Evolutionary conservation across 2,888 invertebrate species (phyloP).

Genomic region (Clusia tigrina): DNA sequence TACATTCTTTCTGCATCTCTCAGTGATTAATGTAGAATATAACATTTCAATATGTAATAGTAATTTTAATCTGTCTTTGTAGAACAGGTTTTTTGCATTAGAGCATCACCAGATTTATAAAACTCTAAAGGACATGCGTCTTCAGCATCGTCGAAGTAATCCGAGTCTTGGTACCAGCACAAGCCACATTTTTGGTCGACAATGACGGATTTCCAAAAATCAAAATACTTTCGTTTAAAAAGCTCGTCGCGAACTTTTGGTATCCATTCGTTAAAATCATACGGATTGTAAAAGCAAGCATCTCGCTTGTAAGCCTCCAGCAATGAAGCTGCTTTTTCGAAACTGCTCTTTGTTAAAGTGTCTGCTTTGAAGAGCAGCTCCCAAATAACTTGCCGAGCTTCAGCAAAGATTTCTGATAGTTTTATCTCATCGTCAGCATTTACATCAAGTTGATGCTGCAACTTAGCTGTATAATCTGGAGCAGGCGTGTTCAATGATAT

Average conservation of each 20-base stretch:
- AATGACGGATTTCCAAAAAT: slow-evolving; percentile 42
- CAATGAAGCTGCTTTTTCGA: slow-evolving; percentile 15
- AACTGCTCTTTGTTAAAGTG: not conserved
- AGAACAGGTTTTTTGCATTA: no score
- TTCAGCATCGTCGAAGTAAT: slow-evolving; percentile 38
- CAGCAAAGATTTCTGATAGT: slow-evolving; percentile 40
- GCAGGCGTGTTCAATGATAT: not conserved
- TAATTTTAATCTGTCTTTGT: no score
- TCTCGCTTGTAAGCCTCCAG: slow-evolving; percentile 54
- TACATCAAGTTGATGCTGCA: not conserved
- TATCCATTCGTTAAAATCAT: slow-evolving; percentile 48
- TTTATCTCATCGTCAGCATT: slow-evolving; percentile 37
- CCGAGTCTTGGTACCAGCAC: slow-evolving; percentile 39
- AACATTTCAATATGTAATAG: no score
- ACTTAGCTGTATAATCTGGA: not conserved
- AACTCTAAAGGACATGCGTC: slow-evolving; percentile 37
- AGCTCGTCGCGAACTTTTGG: slow-evolving; percentile 40
- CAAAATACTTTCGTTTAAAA: slow-evolving; percentile 33
- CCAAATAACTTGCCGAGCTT: slow-evolving; percentile 43
- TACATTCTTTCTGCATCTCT: no score
- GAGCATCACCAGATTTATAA: slow-evolving; percentile 32
- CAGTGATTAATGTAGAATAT: no score
- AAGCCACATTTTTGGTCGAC: slow-evolving; percentile 38
- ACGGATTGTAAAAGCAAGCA: slow-evolving; percentile 42
- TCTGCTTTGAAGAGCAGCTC: slow-evolving; percentile 41